Evolutionary conservation across 1,140 invertebrate genomes (phyloP).

Genomic region (Drosophila grimshawi): DNA sequence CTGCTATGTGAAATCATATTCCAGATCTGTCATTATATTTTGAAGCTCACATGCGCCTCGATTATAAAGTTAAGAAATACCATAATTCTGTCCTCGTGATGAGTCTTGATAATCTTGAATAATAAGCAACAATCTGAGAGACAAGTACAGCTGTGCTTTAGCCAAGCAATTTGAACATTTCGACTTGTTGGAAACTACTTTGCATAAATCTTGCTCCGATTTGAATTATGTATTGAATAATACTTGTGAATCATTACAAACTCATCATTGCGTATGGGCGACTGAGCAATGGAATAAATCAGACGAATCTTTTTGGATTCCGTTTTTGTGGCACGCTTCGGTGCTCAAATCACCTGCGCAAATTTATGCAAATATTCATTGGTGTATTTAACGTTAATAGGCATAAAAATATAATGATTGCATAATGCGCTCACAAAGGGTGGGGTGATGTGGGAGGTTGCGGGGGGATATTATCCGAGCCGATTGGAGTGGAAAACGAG

Average conservation of each 20-base stretch:
- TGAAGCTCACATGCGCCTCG: too few relatives aligned
- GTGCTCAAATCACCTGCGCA: conserved; percentile 68
- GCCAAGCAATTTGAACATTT: neutral
- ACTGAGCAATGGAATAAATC: conserved; percentile 32
- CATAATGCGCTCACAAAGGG: conserved; percentile 41
- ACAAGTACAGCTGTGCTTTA: too few relatives aligned
- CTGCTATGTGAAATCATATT: too few relatives aligned
- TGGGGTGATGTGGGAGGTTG: neutral
- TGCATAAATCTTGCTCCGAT: neutral
- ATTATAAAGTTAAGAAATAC: too few relatives aligned
- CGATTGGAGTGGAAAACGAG: conserved; percentile 71
- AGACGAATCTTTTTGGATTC: conserved; percentile 8
- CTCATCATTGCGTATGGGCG: conserved; percentile 32
- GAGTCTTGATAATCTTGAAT: neutral
- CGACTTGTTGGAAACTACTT: conserved; percentile 4
- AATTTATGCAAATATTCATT: conserved; percentile 65
- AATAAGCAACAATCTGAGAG: neutral
- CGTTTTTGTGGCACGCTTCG: conserved; percentile 41
- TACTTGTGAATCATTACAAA: conserved; percentile 29
- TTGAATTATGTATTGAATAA: neutral
- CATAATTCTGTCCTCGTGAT: too few relatives aligned
- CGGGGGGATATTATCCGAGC: conserved; percentile 1
- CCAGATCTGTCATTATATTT: too few relatives aligned
- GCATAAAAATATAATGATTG: conserved; percentile 77
- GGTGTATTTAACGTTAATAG: conserved; percentile 70